Evolutionary conservation across 2,797 vertebrate genomes (phyloP).

Genomic region (Cossypha polioptera): DNA sequence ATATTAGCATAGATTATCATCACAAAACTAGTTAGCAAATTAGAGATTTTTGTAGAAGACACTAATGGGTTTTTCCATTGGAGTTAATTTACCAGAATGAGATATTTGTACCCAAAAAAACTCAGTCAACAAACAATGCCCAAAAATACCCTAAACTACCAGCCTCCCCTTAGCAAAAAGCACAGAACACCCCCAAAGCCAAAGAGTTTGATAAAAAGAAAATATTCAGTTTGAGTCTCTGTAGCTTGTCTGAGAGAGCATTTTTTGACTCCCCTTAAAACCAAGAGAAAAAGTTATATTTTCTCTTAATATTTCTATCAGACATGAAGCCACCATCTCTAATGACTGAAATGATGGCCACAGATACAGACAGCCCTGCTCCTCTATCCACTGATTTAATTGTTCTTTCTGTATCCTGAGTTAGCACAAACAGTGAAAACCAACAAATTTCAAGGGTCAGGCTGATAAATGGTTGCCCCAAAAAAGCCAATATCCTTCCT

Average conservation of each 20-base stretch:
- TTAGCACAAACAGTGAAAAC: not conserved
- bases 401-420: not conserved
- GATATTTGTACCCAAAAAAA: not conserved
- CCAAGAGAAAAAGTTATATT: not conserved
- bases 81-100: not conserved
- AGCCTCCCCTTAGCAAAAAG: too few species aligned
- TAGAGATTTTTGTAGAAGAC: not conserved
- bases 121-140: fast-evolving
- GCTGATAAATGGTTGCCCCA: not conserved
- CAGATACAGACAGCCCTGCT: not conserved
- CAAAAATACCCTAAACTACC: fast-evolving
- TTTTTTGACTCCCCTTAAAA: not conserved
- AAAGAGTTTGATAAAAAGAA: not conserved
- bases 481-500: not conserved
- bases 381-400: not conserved
- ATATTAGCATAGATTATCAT: not conserved
- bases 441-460: not conserved
- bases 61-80: not conserved
- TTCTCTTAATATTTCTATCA: not conserved
- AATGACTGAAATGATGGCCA: not conserved
- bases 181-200: not conserved
- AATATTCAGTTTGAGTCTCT: not conserved
- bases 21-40: not conserved
- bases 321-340: not conserved
- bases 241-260: not conserved